These are phyloP conservation scores for Danaus melanippus DNA, from an alignment of 1,140 invertebrate genomes.

Conservation along the genomic window DNA sequence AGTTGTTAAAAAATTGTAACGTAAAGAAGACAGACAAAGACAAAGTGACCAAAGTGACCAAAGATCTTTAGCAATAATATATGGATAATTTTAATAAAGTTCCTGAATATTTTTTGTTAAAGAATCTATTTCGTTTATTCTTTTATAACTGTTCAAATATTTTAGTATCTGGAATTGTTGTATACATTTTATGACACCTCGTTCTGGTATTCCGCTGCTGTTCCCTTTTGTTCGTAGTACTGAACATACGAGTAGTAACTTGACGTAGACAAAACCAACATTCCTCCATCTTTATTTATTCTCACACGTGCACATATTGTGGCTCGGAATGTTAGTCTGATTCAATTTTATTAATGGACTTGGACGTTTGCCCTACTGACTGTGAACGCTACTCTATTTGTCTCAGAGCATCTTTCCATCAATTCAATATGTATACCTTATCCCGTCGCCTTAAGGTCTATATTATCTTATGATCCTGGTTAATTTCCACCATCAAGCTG, in stretches of 20 bases:
- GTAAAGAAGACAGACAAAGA: too few species aligned
- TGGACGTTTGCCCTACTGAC: constrained; percentile 69
- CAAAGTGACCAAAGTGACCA: too few species aligned
- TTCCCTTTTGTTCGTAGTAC: not conserved
- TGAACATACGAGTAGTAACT: constrained; percentile 11
- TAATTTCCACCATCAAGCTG: constrained; percentile 31
- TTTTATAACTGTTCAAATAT: too few species aligned
- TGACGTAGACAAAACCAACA: constrained; percentile 4
- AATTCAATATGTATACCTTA: constrained; percentile 34
- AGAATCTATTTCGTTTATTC: too few species aligned
- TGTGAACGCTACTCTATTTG: constrained; percentile 63
- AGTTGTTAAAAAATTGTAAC: too few species aligned
- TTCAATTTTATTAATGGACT: constrained; percentile 72
- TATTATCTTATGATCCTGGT: constrained; percentile 18
- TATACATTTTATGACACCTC: too few species aligned
- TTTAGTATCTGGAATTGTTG: too few species aligned
- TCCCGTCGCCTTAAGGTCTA: constrained; percentile 26
- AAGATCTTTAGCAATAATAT: too few species aligned
- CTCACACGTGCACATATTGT: constrained; percentile 61
- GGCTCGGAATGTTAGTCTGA: constrained; percentile 64
- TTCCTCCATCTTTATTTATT: constrained; percentile 48
- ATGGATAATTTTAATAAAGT: too few species aligned
- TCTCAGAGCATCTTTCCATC: constrained; percentile 48
- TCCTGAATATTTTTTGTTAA: too few species aligned
- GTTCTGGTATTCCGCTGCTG: too few species aligned